phyloP scores from a whole-genome alignment of 2,113 vertebrate genomes.

The Machaerirhynchus nigripectus region DNA sequence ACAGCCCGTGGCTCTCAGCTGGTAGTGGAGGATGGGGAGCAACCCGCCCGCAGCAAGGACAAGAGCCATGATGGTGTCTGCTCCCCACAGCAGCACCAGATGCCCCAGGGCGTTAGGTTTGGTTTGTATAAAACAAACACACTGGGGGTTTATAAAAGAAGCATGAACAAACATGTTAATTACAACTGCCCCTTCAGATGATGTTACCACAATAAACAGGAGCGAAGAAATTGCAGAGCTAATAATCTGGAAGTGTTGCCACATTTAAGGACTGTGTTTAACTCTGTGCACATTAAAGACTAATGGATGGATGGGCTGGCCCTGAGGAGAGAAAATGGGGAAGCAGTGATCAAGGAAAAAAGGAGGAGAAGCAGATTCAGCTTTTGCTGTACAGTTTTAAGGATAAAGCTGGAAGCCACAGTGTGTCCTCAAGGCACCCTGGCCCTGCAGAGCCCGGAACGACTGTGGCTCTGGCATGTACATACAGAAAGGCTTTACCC shows the following conservation, averaged over 20 bases:
- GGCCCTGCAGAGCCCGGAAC: background rate
- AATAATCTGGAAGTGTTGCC: background rate
- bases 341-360: background rate
- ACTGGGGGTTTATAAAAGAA: background rate
- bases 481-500: background rate
- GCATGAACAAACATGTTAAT: background rate
- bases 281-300: background rate
- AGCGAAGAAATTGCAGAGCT: background rate
- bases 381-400: background rate
- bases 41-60: background rate
- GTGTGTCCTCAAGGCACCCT: background rate
- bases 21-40: background rate
- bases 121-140: background rate
- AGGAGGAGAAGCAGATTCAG: background rate
- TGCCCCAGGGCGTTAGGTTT: background rate
- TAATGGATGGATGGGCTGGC: background rate
- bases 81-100: background rate
- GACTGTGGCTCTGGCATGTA: background rate
- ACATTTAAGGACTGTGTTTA: background rate
- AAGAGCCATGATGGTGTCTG: accelerated
- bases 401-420: background rate
- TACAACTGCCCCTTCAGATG: background rate
- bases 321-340: background rate
- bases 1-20: background rate
- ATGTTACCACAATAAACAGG: background rate